Evolutionary conservation across 2,888 invertebrate species (phyloP).

Genomic region (Biston betularia): DNA sequence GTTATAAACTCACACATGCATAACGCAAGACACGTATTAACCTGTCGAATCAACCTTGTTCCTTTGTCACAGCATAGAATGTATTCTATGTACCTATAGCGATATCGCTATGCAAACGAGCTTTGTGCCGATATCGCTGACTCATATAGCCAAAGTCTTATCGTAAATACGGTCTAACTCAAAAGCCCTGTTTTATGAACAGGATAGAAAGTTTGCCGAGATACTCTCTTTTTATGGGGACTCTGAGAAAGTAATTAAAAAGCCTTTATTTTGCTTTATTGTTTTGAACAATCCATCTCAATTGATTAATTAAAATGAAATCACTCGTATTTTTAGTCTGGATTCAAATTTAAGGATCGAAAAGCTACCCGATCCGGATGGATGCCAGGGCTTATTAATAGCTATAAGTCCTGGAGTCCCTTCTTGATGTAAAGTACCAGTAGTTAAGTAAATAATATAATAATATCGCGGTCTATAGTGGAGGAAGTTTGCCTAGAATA

Average conservation of each 20-base stretch:
- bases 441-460: too few relatives aligned
- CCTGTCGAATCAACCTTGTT: conserved; percentile 77
- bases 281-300: conserved; percentile 3
- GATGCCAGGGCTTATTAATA: too few relatives aligned
- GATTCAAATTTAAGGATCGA: not conserved
- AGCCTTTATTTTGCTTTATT: conserved; percentile 15
- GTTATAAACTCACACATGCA: conserved; percentile 54
- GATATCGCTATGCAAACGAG: conserved; percentile 72
- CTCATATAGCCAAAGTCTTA: conserved; percentile 52
- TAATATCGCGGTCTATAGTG: too few relatives aligned
- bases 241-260: conserved; percentile 15
- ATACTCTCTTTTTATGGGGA: conserved; percentile 10
- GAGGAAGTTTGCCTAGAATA: too few relatives aligned
- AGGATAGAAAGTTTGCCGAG: conserved; percentile 14
- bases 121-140: conserved; percentile 68
- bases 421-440: too few relatives aligned
- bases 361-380: too few relatives aligned
- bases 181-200: conserved; percentile 18
- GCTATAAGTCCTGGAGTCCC: too few relatives aligned
- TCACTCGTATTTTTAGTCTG: not conserved
- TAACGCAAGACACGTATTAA: conserved; percentile 69
- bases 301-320: conserved; percentile 10
- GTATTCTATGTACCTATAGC: conserved; percentile 47
- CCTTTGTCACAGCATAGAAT: conserved; percentile 66
- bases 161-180: conserved; percentile 27